Evolutionary conservation across 2,797 vertebrate genomes (phyloP), one percentile per base, ranked within the genome.

Genomic region (Fundulus diaphanus): DNA sequence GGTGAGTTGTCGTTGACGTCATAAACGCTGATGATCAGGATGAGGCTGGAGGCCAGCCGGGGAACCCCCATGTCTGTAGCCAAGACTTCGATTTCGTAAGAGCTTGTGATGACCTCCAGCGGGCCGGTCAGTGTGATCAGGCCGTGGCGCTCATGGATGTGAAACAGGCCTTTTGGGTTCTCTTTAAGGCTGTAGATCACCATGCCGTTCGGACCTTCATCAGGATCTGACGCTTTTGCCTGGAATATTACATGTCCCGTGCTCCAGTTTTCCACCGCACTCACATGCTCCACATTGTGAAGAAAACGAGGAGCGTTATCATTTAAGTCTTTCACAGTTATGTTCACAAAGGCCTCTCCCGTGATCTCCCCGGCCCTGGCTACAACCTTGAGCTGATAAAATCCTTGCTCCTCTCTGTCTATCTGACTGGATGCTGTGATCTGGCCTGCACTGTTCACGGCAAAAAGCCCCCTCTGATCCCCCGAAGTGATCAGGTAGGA

Each of bases 1-100:
- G 98, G 98, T 0, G 97, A 92, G 85, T 99, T 98, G 89, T 99
- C 98, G 11, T 99, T 99, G 61, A 99, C 97, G 29, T 99, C 98
- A 0, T 99, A 98, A 20, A 99, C 98, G 1, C 97, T 97, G 72
- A 99, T 82, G 0, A 97, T 97, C 89, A 99, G 91, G 76, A 98
- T 90, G 56, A 99, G 94, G 69, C 90, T 95, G 72, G 98, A 97
- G 31, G 96, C 96, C 65, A 93, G 96, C 86, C 93, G 96, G 0
- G 98, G 98, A 35, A 99, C 96, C 0, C 98, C 98, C 93, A 93
- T 96, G 86, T 99, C 98, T 0, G 95, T 96, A 1, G 97, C 98
- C 35, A 93, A 44, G 76, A 99, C 95, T 93, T 99, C 97, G 27
- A 99, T 93, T 90, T 98, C 97, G 59, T 99, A 99, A 51, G 97